These are phyloP conservation scores for Caretta caretta DNA, from an alignment of 2,113 vertebrate genomes.

Conservation along the genomic window DNA sequence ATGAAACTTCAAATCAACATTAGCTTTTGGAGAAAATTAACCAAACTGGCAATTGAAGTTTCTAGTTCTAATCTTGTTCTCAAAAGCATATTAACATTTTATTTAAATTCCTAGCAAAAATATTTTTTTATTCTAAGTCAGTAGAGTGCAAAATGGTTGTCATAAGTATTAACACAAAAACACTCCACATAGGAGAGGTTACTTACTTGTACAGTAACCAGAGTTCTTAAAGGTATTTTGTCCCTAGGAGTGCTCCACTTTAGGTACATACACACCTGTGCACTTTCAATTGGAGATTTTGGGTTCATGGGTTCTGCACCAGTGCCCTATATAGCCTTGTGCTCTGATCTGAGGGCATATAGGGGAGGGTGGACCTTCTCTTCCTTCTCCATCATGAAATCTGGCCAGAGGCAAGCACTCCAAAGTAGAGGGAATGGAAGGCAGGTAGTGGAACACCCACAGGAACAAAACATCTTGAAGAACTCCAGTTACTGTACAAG, in stretches of 20 bases:
- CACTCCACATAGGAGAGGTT: fast-evolving
- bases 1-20: not conserved
- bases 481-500: not conserved
- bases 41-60: fast-evolving
- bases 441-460: too few species aligned
- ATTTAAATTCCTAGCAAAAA: not conserved
- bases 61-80: not conserved
- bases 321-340: not conserved
- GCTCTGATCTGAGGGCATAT: not conserved
- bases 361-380: not conserved
- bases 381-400: not conserved
- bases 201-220: not conserved
- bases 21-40: not conserved
- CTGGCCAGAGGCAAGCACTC: not conserved
- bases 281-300: not conserved
- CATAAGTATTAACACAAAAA: not conserved
- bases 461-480: not conserved
- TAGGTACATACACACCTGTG: not conserved
- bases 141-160: not conserved
- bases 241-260: not conserved
- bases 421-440: not conserved
- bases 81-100: not conserved
- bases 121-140: too few species aligned
- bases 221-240: not conserved
- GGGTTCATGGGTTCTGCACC: too few species aligned